Conservation (phyloP, 2,113 vertebrate genomes). For the Peucedramus taeniatus region DNA sequence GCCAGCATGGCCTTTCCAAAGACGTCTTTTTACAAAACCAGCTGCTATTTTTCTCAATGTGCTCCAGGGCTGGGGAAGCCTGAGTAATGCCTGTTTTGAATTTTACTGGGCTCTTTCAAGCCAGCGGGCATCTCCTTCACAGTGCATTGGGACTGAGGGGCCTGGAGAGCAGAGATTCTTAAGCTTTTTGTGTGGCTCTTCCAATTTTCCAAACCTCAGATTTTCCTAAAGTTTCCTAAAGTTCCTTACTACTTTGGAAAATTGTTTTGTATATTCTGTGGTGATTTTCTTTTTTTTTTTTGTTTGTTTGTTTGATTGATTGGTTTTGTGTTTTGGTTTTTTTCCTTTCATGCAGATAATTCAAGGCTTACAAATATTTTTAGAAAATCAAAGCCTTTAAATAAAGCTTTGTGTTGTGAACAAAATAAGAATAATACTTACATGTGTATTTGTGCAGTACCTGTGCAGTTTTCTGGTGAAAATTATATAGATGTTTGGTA, state of each 20-base stretch:
- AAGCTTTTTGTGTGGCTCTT: neutral
- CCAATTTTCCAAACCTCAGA: neutral
- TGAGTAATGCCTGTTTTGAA: neutral
- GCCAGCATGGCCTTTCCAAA: neutral
- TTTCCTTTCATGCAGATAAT: neutral
- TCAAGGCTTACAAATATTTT: neutral
- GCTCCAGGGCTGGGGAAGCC: neutral
- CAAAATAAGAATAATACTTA: neutral
- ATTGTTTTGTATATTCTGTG: neutral
- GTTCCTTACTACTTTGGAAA: neutral
- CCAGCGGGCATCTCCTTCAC: neutral
- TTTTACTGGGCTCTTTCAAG: neutral
- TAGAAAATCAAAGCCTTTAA: neutral
- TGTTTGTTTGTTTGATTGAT: neutral
- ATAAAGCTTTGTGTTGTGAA: neutral
- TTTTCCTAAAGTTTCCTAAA: conserved; percentile 16
- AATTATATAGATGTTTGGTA: neutral
- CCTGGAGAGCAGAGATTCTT: neutral
- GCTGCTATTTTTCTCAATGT: neutral
- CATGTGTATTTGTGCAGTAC: neutral
- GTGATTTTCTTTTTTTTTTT: neutral
- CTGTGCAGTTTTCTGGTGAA: neutral
- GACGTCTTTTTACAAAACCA: neutral
- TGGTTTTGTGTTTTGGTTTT: neutral
- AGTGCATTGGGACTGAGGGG: neutral